Conservation (phyloP, 2,113 vertebrate genomes). For the Dicerorhinus sumatrensis region DNA sequence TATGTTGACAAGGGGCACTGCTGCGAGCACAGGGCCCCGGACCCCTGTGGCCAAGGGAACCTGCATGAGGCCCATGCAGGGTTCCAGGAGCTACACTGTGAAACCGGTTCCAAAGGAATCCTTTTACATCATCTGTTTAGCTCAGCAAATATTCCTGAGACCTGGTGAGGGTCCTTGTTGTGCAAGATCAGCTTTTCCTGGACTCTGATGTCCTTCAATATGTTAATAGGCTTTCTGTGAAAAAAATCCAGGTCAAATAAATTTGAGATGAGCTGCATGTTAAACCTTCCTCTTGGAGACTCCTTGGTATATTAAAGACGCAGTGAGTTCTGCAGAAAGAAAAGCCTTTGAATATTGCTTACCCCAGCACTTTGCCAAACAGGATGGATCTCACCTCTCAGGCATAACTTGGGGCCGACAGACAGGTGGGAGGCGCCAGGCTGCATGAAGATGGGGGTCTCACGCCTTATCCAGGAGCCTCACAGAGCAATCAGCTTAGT, state of each 20-base stretch:
- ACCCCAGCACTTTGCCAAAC: background rate
- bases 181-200: slow-evolving; percentile 53
- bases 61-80: background rate
- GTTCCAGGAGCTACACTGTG: background rate
- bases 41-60: background rate
- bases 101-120: background rate
- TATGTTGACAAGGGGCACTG: background rate
- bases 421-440: background rate
- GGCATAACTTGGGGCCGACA: background rate
- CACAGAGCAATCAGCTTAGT: background rate
- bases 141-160: background rate
- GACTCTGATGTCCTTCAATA: slow-evolving; percentile 39
- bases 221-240: slow-evolving; percentile 12
- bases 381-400: background rate
- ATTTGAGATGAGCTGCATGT: background rate
- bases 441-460: background rate
- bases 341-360: background rate
- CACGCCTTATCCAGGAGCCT: background rate
- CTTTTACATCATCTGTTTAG: background rate
- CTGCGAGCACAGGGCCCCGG: background rate
- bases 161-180: background rate
- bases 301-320: background rate
- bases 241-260: slow-evolving; percentile 29
- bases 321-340: background rate
- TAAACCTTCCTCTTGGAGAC: slow-evolving; percentile 7